These are phyloP conservation scores for Orthosia incerta DNA, from an alignment of 2,888 invertebrate genomes.

Conservation along the genomic window DNA sequence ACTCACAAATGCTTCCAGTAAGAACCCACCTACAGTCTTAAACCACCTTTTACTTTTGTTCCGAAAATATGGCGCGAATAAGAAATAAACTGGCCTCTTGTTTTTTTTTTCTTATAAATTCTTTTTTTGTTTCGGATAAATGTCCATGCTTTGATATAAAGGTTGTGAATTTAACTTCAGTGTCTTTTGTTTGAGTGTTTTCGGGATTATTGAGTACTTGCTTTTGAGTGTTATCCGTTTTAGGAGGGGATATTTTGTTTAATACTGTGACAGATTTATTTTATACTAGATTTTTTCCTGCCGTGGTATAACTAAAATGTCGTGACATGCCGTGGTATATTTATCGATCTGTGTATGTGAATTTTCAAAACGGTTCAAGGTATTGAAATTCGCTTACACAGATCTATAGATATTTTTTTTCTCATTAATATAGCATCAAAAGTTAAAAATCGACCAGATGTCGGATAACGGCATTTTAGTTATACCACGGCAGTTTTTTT, in stretches of 20 bases:
- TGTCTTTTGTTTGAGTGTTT: conserved; percentile 37
- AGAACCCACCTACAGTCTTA: conserved; percentile 5
- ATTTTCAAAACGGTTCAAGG: too few relatives aligned
- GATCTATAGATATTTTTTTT: too few relatives aligned
- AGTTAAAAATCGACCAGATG: too few relatives aligned
- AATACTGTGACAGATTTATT: background rate
- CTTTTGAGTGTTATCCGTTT: conserved; percentile 21
- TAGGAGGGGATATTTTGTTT: background rate
- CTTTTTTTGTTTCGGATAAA: conserved; percentile 37
- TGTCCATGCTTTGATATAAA: conserved; percentile 34
- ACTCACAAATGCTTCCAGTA: background rate
- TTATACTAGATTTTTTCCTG: background rate
- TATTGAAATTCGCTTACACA: too few relatives aligned
- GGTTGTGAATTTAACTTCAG: conserved; percentile 28
- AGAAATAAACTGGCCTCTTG: conserved; percentile 25
- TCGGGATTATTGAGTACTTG: background rate
- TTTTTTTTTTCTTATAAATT: conserved; percentile 40
- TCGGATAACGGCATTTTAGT: too few relatives aligned
- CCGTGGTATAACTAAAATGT: too few relatives aligned
- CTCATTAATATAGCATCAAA: too few relatives aligned
- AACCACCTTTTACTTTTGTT: conserved; percentile 49
- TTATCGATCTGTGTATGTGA: too few relatives aligned
- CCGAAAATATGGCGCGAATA: conserved; percentile 32
- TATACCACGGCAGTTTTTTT: too few relatives aligned
- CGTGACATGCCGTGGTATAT: too few relatives aligned